Conservation (phyloP, 2,888 invertebrate genomes). For the Clivina fossor region DNA sequence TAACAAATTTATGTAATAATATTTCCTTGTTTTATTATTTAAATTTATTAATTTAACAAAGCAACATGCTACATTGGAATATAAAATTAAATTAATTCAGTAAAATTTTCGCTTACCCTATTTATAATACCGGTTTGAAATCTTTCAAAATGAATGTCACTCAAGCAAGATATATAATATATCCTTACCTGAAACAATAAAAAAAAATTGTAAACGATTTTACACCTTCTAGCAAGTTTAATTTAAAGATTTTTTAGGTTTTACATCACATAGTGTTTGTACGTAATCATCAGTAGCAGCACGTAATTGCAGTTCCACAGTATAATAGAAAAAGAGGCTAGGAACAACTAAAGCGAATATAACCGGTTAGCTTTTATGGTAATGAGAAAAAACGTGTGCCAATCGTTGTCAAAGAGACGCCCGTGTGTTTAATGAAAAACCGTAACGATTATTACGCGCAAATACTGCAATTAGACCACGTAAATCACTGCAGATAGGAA, state of each 20-base stretch:
- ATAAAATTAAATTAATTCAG: no score
- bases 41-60: no score
- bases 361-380: conserved; percentile 18
- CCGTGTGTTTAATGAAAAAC: conserved; percentile 9
- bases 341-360: no score
- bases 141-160: no score
- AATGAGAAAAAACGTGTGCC: conserved; percentile 13
- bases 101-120: no score
- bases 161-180: no score
- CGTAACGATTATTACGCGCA: conserved; percentile 5
- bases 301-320: no score
- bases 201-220: conserved; percentile 14
- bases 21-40: no score
- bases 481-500: conserved; percentile 13
- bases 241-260: not conserved
- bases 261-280: not conserved
- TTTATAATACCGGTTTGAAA: no score
- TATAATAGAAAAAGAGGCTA: conserved; percentile 1
- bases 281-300: no score
- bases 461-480: conserved; percentile 10
- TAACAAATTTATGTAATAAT: no score
- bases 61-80: no score
- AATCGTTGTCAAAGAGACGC: conserved; percentile 6
- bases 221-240: conserved; percentile 6
- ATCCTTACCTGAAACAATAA: conserved; percentile 15